Base-by-base conservation (phyloP, 2,888 invertebrate species). In the Coronaproctus castanopsis region DNA sequence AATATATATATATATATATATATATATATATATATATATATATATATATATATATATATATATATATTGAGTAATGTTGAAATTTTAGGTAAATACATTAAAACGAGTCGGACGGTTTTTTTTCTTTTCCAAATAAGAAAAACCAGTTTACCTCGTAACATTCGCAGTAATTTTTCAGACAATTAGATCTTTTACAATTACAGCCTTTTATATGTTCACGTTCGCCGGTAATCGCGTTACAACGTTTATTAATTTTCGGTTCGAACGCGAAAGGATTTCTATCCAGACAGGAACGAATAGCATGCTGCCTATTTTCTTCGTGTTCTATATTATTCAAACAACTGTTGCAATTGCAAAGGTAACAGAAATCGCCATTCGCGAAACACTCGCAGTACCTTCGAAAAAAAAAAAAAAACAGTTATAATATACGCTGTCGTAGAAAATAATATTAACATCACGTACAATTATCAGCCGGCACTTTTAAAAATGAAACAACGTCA, bases 91-190 rank as follows among this genome's bases (percentile, higher is more conserved):
- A n/a, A n/a, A n/a, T n/a, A n/a, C n/a, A n/a, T n/a, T n/a, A n/a
- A n/a, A n/a, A n/a, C 1, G 19, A 53, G n/a, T 50, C 21, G 21
- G 21, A 36, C 21, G 49, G 21, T 23, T n/a, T 20, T 10, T n/a
- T n/a, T n/a, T n/a, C n/a, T n/a, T n/a, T 14, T n/a, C 52, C 57
- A 18, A 20, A 57, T 60, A 21, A 64, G 51, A 56, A 57, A 61
- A 57, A 63, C 63, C 62, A 49, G 59, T 69, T 68, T 69, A 87
- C 89, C 82, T 98, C 98, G 68, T 95, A 98, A 71, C 98, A 98
- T 77, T 98, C 98, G 73, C 98, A 98, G 73, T 98, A 98, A 74
- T 98, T 98, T 73, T 98, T 98, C 65, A 98, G 76, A 73, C 98
- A 98, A 1, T 95, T 95, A 50, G 96, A 96, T 61, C 96, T 78